Conservation (phyloP, 2,888 invertebrate genomes). For the Lasioglossum leucozonium region DNA sequence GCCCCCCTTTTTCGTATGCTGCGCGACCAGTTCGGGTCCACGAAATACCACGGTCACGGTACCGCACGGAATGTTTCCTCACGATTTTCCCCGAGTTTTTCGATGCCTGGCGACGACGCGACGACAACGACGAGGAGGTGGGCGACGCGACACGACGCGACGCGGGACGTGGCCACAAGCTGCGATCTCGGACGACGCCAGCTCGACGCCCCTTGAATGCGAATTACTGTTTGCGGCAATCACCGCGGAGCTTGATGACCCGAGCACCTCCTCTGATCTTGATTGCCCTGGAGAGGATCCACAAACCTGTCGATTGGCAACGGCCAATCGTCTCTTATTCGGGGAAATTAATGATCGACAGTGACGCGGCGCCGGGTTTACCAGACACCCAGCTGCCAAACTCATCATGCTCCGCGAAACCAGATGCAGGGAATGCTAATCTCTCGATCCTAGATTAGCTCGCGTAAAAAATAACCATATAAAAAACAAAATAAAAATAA, state of each 20-base stretch:
- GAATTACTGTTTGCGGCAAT: slow-evolving; percentile 61
- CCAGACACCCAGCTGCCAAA: neutral
- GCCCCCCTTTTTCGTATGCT: slow-evolving; percentile 77
- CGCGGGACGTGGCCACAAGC: slow-evolving; percentile 27
- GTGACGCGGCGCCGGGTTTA: neutral
- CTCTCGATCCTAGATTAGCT: neutral
- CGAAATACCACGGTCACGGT: slow-evolving; percentile 66
- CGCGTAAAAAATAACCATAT: too few relatives aligned
- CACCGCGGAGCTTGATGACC: slow-evolving; percentile 32
- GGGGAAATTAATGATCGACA: slow-evolving; percentile 4
- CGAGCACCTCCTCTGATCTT: slow-evolving; percentile 44
- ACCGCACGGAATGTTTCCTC: slow-evolving; percentile 61
- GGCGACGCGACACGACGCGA: slow-evolving; percentile 23
- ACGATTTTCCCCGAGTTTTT: slow-evolving; percentile 66
- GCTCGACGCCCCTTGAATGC: slow-evolving; percentile 62
- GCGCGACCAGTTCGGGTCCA: slow-evolving; percentile 62
- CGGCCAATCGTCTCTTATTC: slow-evolving; percentile 19
- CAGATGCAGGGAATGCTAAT: neutral
- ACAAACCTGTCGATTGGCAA: slow-evolving; percentile 23
- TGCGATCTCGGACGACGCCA: slow-evolving; percentile 30
- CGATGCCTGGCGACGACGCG: slow-evolving; percentile 40
- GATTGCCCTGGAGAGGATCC: slow-evolving; percentile 28
- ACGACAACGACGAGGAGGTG: slow-evolving; percentile 26
- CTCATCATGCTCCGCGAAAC: neutral
- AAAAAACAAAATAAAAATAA: too few relatives aligned